A percentile compares a stretch with the other conserved stretches of the same genome.
Evolutionary conservation across 2,888 invertebrate genomes (phyloP).

Genomic region (Eupithecia tripunctaria): DNA sequence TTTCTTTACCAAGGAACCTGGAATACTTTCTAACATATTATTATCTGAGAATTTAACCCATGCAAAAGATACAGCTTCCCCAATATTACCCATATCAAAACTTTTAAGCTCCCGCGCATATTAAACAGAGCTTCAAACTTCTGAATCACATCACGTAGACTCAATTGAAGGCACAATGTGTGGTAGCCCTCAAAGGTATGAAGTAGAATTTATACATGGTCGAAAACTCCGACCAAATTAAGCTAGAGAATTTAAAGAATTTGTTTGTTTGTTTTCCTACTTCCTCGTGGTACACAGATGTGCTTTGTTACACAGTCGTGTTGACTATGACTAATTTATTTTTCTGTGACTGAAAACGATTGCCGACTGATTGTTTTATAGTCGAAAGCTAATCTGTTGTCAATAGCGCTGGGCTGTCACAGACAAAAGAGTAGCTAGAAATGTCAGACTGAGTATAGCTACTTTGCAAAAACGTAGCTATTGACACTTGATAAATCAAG

Average conservation of each 20-base stretch:
- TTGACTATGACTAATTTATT: too few species aligned
- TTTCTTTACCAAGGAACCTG: neutral
- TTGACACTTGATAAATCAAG: too few species aligned
- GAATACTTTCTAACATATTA: neutral
- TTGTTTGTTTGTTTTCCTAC: neutral
- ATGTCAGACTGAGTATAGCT: too few species aligned
- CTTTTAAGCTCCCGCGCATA: constrained; percentile 19
- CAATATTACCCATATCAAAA: constrained; percentile 11
- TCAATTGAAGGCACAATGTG: constrained; percentile 37
- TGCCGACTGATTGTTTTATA: too few species aligned
- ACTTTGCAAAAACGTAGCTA: too few species aligned
- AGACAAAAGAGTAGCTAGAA: too few species aligned
- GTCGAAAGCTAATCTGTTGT: too few species aligned
- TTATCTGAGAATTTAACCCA: neutral
- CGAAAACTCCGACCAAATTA: neutral
- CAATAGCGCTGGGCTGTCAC: too few species aligned
- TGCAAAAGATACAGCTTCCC: neutral
- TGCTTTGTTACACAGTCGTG: too few species aligned
- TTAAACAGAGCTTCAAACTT: constrained; percentile 19
- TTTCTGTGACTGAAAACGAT: too few species aligned
- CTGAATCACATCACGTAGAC: constrained; percentile 33
- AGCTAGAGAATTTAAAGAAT: neutral
- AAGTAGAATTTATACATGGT: constrained; percentile 8
- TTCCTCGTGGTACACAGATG: too few species aligned
- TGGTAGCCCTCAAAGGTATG: constrained; percentile 43